Evolutionary conservation across 1,140 invertebrate species (phyloP).

Genomic region (Drosophila repleta): DNA sequence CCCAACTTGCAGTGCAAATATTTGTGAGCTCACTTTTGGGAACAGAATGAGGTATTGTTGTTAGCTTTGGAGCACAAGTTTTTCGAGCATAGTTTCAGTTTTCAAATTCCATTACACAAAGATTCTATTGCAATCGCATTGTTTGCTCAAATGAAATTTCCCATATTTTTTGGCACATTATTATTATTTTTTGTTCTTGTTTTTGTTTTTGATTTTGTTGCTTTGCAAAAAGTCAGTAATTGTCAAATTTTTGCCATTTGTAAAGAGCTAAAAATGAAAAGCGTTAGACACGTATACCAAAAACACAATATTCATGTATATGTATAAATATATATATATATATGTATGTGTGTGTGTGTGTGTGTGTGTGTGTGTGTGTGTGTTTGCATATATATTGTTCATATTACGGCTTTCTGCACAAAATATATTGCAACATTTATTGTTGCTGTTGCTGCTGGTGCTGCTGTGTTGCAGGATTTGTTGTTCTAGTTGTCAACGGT

Average conservation of each 20-base stretch:
- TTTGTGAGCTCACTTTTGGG: background rate
- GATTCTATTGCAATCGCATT: conserved; percentile 3
- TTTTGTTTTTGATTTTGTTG: background rate
- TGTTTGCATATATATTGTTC: conserved; percentile 38
- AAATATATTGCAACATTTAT: conserved; percentile 67
- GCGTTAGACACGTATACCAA: conserved; percentile 13
- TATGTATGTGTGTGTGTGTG: background rate
- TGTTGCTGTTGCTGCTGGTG: conserved; percentile 25
- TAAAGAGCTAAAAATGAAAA: conserved; percentile 36
- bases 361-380: conserved; percentile 8
- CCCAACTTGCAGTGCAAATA: background rate
- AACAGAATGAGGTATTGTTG: background rate
- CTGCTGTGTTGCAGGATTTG: conserved; percentile 8
- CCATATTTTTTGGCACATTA: conserved; percentile 17
- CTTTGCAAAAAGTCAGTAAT: conserved; percentile 45
- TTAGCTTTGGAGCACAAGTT: conserved; percentile 2
- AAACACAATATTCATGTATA: background rate
- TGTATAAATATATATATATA: background rate
- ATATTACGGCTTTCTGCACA: conserved; percentile 67
- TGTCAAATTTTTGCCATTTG: conserved; percentile 35
- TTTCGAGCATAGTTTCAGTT: background rate
- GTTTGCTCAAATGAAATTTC: conserved; percentile 26
- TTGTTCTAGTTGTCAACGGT: conserved; percentile 18
- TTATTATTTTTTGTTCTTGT: conserved; percentile 6
- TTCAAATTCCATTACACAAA: conserved; percentile 6